A percentile compares a stretch with the other conserved stretches of the same genome.
Evolutionary conservation across 2,113 vertebrate genomes (phyloP).

Genomic region (Polypterus senegalus): DNA sequence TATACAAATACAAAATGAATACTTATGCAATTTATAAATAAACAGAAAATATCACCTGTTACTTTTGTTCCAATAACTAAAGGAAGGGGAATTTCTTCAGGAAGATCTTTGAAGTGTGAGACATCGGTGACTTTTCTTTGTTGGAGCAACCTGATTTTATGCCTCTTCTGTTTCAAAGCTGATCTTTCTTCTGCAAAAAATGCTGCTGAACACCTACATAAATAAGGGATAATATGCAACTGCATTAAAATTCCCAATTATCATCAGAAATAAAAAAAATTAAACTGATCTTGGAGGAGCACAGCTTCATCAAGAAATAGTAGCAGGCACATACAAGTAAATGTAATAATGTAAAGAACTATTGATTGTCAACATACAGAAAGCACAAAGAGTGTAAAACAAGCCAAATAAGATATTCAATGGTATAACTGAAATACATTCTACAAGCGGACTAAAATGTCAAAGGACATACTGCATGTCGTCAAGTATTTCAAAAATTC

Average conservation of each 20-base stretch:
- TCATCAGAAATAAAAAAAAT: not conserved
- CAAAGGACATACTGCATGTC: too few relatives aligned
- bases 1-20: too few relatives aligned
- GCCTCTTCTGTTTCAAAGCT: conserved; percentile 82
- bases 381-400: too few relatives aligned
- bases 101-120: conserved; percentile 93
- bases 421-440: too few relatives aligned
- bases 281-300: not conserved
- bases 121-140: conserved; percentile 88
- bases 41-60: conserved; percentile 55
- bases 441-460: too few relatives aligned
- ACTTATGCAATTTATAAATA: too few relatives aligned
- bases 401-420: too few relatives aligned
- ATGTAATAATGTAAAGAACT: too few relatives aligned
- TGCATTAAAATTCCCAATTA: not conserved
- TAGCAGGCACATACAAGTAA: too few relatives aligned
- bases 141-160: conserved; percentile 90
- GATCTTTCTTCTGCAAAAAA: conserved; percentile 94
- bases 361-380: too few relatives aligned
- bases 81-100: conserved; percentile 89
- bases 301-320: too few relatives aligned
- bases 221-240: conserved; percentile 5
- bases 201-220: conserved; percentile 82
- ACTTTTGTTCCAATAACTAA: conserved; percentile 98
- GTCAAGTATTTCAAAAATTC: too few relatives aligned